Conservation (phyloP, 2,888 invertebrate species). For the Phlogophora meticulosa region DNA sequence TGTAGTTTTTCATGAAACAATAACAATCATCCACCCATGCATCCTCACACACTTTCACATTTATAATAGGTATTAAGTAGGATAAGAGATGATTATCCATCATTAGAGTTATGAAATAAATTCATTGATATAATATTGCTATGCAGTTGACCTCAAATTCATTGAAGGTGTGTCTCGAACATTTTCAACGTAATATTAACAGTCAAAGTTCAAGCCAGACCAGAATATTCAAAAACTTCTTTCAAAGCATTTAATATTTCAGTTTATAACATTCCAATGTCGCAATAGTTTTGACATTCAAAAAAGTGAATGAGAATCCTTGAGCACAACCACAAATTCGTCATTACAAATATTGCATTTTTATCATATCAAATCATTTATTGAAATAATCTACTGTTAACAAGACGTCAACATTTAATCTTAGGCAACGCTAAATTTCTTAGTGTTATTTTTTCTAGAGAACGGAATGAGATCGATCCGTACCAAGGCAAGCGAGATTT, state of each 20-base stretch:
- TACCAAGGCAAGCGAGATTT: slow-evolving; percentile 61
- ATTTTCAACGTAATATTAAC: slow-evolving; percentile 28
- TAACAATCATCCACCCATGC: no score
- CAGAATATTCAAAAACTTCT: slow-evolving; percentile 24
- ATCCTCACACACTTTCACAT: no score
- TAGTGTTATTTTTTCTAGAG: slow-evolving; percentile 50
- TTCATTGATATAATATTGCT: slow-evolving; percentile 24
- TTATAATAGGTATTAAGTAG: not conserved
- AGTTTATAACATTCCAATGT: slow-evolving; percentile 30
- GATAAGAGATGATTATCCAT: not conserved
- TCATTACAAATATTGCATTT: slow-evolving; percentile 37
- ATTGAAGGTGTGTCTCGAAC: slow-evolving; percentile 40
- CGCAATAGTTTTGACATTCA: slow-evolving; percentile 45
- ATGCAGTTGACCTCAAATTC: slow-evolving; percentile 31
- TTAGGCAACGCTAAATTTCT: slow-evolving; percentile 54
- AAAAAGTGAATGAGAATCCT: slow-evolving; percentile 59
- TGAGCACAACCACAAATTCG: slow-evolving; percentile 27
- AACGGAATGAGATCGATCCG: slow-evolving; percentile 47
- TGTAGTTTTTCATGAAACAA: no score
- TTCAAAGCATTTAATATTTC: slow-evolving; percentile 15
- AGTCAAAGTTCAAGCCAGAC: slow-evolving; percentile 37
- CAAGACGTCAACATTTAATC: slow-evolving; percentile 40
- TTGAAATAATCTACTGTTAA: slow-evolving; percentile 34
- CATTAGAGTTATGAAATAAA: slow-evolving; percentile 23
- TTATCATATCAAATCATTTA: slow-evolving; percentile 51